These are phyloP conservation scores for Pogona vitticeps DNA, from an alignment of 2,113 vertebrate genomes.

Conservation along the genomic window DNA sequence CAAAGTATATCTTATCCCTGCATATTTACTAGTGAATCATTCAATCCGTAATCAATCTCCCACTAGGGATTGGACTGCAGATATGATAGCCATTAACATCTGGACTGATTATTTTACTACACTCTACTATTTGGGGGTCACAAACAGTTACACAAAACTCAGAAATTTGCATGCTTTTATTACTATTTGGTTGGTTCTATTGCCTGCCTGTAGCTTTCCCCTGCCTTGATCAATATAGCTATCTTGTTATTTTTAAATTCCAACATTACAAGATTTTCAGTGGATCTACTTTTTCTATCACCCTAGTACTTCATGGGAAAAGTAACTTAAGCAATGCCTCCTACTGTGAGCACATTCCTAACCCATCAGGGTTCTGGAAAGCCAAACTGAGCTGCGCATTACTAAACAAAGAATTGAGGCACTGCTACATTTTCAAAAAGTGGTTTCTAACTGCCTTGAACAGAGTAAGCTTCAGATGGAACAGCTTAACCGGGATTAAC, in stretches of 20 bases:
- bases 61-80: neutral
- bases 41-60: neutral
- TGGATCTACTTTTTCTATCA: neutral
- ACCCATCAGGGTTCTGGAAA: neutral
- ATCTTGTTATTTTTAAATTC: neutral
- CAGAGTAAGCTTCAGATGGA: neutral
- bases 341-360: neutral
- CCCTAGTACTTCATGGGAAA: neutral
- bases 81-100: neutral
- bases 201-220: too few species aligned
- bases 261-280: neutral
- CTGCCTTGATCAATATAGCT: too few species aligned
- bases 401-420: neutral
- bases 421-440: neutral
- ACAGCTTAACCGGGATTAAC: neutral
- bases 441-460: neutral
- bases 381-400: neutral
- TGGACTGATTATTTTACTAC: neutral
- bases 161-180: neutral
- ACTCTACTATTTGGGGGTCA: neutral
- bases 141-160: neutral
- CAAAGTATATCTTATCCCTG: neutral
- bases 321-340: neutral
- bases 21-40: neutral
- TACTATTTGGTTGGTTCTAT: too few species aligned